Percentiles rank a stretch among this genome's conserved stretches.
Evolutionary conservation across 2,888 invertebrate species (phyloP).

Genomic region (Mesoligia furuncula): DNA sequence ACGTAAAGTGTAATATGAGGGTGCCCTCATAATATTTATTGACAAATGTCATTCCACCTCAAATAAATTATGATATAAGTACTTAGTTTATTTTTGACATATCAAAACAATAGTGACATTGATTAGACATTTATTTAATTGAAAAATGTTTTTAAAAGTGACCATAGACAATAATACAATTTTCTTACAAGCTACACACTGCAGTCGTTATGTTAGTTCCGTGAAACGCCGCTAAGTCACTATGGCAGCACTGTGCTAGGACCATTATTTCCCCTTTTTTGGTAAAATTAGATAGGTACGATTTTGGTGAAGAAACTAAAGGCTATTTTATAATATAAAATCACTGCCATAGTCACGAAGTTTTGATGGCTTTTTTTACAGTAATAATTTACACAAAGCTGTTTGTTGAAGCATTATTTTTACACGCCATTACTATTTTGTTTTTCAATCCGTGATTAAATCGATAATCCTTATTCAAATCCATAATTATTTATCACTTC

Average conservation of each 20-base stretch:
- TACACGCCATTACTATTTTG: conserved; percentile 20
- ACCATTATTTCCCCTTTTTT: conserved; percentile 18
- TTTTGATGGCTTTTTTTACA: conserved; percentile 32
- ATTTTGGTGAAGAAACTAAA: conserved; percentile 34
- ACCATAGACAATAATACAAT: conserved; percentile 40
- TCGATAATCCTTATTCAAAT: not conserved
- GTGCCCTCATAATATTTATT: not conserved
- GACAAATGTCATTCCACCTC: not conserved
- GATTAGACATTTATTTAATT: not conserved
- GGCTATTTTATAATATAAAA: conserved; percentile 37
- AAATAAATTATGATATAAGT: not conserved
- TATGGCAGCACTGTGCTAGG: conserved; percentile 65
- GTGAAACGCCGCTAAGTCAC: conserved; percentile 50
- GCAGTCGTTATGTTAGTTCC: conserved; percentile 63
- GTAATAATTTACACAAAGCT: conserved; percentile 52
- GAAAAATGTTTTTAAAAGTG: conserved; percentile 54
- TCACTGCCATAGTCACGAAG: conserved; percentile 60
- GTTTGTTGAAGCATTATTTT: conserved; percentile 47
- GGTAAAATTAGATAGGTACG: conserved; percentile 12
- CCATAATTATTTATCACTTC: not conserved
- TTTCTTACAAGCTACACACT: conserved; percentile 59
- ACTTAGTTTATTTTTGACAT: not conserved
- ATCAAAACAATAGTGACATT: not conserved
- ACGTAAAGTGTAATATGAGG: not conserved
- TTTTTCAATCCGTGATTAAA: conserved; percentile 39